These are phyloP conservation scores for Heloderma charlesbogerti DNA, from an alignment of 2,113 vertebrate species.

Conservation along the genomic window DNA sequence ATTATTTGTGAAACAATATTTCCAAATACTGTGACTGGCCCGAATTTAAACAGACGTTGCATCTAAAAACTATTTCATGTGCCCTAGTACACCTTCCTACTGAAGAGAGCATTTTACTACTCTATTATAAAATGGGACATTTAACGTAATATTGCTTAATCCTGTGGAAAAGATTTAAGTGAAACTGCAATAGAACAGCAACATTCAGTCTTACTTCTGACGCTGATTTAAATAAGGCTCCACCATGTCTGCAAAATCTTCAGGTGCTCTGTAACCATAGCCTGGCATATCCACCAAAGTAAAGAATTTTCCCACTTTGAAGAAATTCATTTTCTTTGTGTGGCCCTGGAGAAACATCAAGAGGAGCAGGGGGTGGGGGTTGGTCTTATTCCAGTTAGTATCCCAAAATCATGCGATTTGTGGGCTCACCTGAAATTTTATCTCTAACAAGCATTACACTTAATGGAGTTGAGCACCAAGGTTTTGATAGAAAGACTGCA, in stretches of 20 bases:
- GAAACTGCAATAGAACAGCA: not conserved
- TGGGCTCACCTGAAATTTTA: not conserved
- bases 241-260: slow-evolving; percentile 94
- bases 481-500: slow-evolving; percentile 15
- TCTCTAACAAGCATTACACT: not conserved
- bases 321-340: slow-evolving; percentile 98
- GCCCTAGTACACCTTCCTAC: not conserved
- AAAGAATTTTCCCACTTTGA: slow-evolving; percentile 89
- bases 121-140: not conserved
- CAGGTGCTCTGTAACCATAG: slow-evolving; percentile 89
- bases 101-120: not conserved
- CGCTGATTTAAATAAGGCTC: slow-evolving; percentile 90
- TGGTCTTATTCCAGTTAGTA: not conserved
- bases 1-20: not conserved
- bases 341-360: slow-evolving; percentile 83
- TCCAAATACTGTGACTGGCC: slow-evolving; percentile 20
- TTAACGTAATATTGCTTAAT: not conserved
- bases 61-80: not conserved
- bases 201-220: slow-evolving; percentile 80
- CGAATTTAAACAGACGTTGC: not conserved
- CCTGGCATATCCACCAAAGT: slow-evolving; percentile 96
- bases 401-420: not conserved
- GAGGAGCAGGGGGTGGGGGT: not conserved
- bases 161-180: not conserved
- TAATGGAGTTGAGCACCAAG: not conserved